These are phyloP conservation scores for Leptosomus discolor DNA, from an alignment of 2,113 vertebrate genomes.

Conservation along the genomic window DNA sequence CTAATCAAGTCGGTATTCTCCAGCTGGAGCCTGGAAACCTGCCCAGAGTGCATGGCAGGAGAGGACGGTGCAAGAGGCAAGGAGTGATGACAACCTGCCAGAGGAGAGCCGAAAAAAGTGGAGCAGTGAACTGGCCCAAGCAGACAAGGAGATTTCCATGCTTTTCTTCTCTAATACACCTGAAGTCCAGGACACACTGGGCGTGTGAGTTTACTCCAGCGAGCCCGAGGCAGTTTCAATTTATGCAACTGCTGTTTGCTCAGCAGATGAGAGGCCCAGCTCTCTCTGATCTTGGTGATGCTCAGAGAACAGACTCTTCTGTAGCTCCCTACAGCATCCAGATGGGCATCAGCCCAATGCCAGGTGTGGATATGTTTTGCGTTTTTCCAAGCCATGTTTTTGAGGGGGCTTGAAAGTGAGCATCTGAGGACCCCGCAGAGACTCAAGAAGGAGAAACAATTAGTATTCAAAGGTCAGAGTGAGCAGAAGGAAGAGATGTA, in stretches of 20 bases:
- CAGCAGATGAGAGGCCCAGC: constrained; percentile 38
- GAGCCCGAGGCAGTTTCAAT: constrained; percentile 21
- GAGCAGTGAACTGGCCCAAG: background rate
- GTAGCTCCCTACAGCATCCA: background rate
- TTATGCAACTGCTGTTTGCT: constrained; percentile 62
- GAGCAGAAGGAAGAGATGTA: background rate
- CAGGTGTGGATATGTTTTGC: background rate
- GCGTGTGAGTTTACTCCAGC: constrained; percentile 1
- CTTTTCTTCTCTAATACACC: background rate
- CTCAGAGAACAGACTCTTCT: background rate
- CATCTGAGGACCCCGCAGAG: background rate
- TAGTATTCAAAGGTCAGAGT: background rate
- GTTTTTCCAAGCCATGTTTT: background rate
- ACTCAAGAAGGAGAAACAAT: background rate
- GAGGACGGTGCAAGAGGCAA: background rate
- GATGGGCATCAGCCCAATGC: background rate
- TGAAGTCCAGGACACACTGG: constrained; percentile 22
- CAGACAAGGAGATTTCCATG: background rate
- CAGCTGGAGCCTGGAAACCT: constrained; percentile 49
- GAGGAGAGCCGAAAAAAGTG: background rate
- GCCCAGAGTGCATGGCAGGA: constrained; percentile 18
- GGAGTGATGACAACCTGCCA: background rate
- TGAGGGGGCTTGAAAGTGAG: background rate
- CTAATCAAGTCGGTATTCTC: constrained; percentile 43
- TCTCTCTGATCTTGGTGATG: background rate